phyloP scores from a whole-genome alignment of 1,140 invertebrate genomes.

The Plectus sambesii region DNA sequence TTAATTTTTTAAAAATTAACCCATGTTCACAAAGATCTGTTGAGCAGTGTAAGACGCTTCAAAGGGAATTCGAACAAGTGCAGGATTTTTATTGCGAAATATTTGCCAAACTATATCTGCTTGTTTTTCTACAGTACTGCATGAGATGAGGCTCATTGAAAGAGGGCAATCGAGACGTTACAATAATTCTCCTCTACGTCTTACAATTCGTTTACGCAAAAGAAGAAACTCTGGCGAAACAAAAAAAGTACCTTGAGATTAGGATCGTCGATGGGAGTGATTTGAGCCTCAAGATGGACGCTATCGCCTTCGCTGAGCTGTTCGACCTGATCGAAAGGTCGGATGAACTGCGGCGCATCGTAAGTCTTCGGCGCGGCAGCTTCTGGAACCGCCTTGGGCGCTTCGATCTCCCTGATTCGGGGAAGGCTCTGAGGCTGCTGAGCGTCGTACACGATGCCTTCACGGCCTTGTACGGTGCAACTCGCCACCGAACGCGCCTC shows the following conservation, averaged over 20 bases:
- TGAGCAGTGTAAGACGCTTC: too few species aligned
- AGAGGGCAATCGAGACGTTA: neutral
- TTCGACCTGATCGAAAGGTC: slow-evolving; percentile 72
- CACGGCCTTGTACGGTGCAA: slow-evolving; percentile 55
- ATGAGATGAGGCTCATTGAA: neutral
- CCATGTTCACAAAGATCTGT: too few species aligned
- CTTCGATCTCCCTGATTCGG: slow-evolving; percentile 81
- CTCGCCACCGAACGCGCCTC: slow-evolving; percentile 31
- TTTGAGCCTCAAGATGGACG: slow-evolving; percentile 81
- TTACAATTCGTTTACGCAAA: neutral
- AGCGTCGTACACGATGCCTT: slow-evolving; percentile 79
- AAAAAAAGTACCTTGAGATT: slow-evolving; percentile 80
- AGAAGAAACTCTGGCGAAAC: too few species aligned
- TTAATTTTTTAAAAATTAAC: too few species aligned
- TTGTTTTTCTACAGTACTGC: too few species aligned
- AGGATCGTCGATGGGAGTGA: slow-evolving; percentile 83
- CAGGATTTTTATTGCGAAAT: too few species aligned
- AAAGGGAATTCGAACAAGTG: too few species aligned
- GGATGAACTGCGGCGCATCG: slow-evolving; percentile 74
- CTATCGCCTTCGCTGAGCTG: slow-evolving; percentile 64
- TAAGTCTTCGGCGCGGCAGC: slow-evolving; percentile 16
- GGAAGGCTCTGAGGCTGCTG: slow-evolving; percentile 88
- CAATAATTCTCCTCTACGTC: neutral
- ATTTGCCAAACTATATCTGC: too few species aligned
- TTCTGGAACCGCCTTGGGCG: slow-evolving; percentile 28